Evolutionary conservation across 2,888 invertebrate species (phyloP).

Genomic region (Chymomyza caudatula): DNA sequence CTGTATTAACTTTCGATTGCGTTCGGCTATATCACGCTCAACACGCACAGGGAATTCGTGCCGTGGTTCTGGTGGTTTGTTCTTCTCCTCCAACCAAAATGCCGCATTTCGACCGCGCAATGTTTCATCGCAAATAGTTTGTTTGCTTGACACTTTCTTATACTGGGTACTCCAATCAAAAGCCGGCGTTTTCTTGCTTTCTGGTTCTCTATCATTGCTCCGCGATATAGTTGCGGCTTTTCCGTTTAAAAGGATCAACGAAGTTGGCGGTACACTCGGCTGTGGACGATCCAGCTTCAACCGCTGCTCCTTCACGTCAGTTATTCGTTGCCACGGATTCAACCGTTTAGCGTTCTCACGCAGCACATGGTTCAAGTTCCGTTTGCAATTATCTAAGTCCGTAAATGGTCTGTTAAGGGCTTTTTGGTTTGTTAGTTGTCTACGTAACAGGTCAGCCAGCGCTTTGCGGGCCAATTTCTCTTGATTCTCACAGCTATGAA

Average conservation of each 20-base stretch:
- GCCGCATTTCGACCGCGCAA: no score
- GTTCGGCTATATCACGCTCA: not conserved
- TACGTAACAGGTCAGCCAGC: constrained; percentile 36
- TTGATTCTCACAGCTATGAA: constrained; percentile 33
- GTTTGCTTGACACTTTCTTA: no score
- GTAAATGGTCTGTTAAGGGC: constrained; percentile 31
- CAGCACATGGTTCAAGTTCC: constrained; percentile 24
- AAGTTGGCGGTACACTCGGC: not conserved
- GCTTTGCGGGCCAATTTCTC: constrained; percentile 45
- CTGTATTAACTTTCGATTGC: not conserved
- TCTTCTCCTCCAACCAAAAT: not conserved
- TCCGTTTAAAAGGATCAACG: no score
- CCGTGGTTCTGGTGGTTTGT: not conserved
- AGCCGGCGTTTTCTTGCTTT: no score
- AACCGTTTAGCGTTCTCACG: not conserved
- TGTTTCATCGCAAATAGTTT: no score
- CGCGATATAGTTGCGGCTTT: no score
- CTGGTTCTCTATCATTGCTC: no score
- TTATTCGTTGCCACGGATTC: not conserved
- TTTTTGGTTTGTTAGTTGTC: constrained; percentile 34
- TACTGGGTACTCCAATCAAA: no score
- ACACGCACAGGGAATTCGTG: no score
- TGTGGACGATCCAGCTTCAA: not conserved
- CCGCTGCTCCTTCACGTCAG: not conserved
- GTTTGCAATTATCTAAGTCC: constrained; percentile 33